Conservation (phyloP, 2,797 vertebrate genomes). For the Pseudochaenichthys georgianus region DNA sequence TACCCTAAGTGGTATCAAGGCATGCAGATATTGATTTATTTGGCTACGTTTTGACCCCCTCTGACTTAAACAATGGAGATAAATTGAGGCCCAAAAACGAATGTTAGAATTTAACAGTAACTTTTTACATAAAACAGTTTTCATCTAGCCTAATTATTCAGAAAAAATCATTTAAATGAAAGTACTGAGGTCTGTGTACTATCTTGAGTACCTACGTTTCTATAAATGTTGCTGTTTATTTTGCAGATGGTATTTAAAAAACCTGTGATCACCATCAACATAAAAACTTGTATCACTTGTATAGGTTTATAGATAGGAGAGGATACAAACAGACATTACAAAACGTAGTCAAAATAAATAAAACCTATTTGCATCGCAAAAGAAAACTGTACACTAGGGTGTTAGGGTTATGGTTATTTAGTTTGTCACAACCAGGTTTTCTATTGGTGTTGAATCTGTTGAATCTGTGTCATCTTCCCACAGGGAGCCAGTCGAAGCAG, state of each 20-base stretch:
- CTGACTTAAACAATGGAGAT: neutral
- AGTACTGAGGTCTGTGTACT: neutral
- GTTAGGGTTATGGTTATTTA: neutral
- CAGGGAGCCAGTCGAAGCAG: slow-evolving; percentile 93
- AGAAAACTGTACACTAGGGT: no score
- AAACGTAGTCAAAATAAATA: neutral
- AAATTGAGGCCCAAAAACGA: neutral
- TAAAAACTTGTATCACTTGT: neutral
- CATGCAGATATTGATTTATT: neutral
- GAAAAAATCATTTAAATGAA: neutral
- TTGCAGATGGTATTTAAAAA: neutral
- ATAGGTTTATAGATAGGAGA: neutral
- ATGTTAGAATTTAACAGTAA: neutral
- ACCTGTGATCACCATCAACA: neutral
- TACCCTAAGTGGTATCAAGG: slow-evolving; percentile 10
- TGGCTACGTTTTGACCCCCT: neutral
- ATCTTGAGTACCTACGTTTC: neutral
- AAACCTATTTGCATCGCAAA: neutral
- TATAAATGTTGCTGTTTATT: neutral
- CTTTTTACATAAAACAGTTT: slow-evolving; percentile 7
- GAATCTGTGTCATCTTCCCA: slow-evolving; percentile 61
- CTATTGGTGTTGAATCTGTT: neutral
- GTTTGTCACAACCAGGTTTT: slow-evolving; percentile 1
- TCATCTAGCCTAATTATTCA: neutral
- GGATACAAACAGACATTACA: neutral